Percentiles rank a stretch among this genome's conserved stretches.
phyloP scores from a whole-genome alignment of 92 coral and sea anemone genomes.

The Blastomussa wellsi region DNA sequence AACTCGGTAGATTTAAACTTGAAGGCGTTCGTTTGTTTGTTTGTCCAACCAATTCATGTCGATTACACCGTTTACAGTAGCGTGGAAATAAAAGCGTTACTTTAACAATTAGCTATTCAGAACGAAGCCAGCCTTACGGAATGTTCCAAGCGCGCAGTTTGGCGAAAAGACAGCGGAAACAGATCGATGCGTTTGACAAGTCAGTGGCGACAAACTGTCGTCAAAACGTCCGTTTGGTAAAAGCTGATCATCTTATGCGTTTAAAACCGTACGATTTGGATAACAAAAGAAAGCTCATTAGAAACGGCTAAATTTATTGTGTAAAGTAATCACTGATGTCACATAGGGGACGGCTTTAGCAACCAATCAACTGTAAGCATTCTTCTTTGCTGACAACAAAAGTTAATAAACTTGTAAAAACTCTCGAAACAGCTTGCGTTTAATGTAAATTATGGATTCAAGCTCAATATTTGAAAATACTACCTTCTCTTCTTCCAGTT shows the following conservation, averaged over 20 bases:
- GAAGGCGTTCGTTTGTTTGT: slow-evolving; percentile 32
- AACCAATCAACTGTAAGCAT: slow-evolving; percentile 17
- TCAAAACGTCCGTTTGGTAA: slow-evolving; percentile 17
- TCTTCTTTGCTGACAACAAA: slow-evolving; percentile 30
- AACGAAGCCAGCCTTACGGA: neutral
- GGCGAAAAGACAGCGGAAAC: neutral
- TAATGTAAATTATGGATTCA: neutral
- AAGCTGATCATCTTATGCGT: slow-evolving; percentile 14
- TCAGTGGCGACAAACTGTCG: neutral
- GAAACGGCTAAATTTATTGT: slow-evolving; percentile 15
- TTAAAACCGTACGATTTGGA: slow-evolving; percentile 33
- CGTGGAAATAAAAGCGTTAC: slow-evolving; percentile 1
- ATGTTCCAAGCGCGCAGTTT: neutral
- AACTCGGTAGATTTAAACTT: neutral
- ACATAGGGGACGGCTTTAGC: slow-evolving; percentile 10
- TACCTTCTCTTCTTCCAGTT: neutral
- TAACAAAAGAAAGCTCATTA: slow-evolving; percentile 46
- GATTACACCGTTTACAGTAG: slow-evolving; percentile 36
- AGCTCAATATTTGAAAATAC: neutral
- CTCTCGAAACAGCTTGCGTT: slow-evolving; percentile 12
- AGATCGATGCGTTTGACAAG: neutral
- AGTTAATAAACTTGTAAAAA: slow-evolving; percentile 37
- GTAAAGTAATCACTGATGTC: slow-evolving; percentile 15
- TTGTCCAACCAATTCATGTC: slow-evolving; percentile 44
- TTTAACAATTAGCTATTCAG: neutral